Evolutionary conservation across 1,140 invertebrate species (phyloP), one percentile per base, ranked within the genome.

Genomic region (Anastrepha obliqua): DNA sequence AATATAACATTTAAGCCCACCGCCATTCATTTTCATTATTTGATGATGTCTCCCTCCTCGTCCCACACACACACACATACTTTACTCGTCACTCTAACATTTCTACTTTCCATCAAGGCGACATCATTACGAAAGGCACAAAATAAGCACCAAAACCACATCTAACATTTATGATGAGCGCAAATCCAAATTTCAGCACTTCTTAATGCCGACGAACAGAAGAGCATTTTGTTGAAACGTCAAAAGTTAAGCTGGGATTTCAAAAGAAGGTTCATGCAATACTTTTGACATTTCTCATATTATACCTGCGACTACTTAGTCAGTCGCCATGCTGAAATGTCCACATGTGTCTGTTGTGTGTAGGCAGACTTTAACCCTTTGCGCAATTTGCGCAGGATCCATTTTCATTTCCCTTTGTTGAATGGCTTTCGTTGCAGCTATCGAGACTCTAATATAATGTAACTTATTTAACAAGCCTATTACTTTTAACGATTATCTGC

Each of bases 21-120:
- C 47, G 9, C 74, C 74, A 81, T 81, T 81, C 74, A 81, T 81
- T 81, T 81, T 81, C 74, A 81, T 81, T 81, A 81, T 81, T 81
- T 81, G n/a, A 8, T 81, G 64, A n/a, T 4, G 15, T 62, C 55
- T 64, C 2, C 15, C 62, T 2, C 5, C 62, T 20, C 17, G 17
- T 7, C 62, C 17, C 17, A 29, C 29, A 29, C 29, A 29, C 62
- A 2, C 29, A 0, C 67, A 47, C 11, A 42, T 78, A 17, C 17
- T 29, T 1, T 55, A 17, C 20, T 55, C 47, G 55, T 55, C 74
- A 55, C 44, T 55, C 55, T 55, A n/a, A 29, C 47, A 55, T 55
- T 81, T 81, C n/a, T n/a, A n/a, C 74, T 51, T 81, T 81, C 47
- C 74, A 81, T 81, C 74, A 81, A 81, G 29, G 47, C 44, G 74